Percentiles rank a stretch among this genome's conserved stretches.
Evolutionary conservation across 2,113 vertebrate species (phyloP).

Genomic region (Bambusicola thoracicus): DNA sequence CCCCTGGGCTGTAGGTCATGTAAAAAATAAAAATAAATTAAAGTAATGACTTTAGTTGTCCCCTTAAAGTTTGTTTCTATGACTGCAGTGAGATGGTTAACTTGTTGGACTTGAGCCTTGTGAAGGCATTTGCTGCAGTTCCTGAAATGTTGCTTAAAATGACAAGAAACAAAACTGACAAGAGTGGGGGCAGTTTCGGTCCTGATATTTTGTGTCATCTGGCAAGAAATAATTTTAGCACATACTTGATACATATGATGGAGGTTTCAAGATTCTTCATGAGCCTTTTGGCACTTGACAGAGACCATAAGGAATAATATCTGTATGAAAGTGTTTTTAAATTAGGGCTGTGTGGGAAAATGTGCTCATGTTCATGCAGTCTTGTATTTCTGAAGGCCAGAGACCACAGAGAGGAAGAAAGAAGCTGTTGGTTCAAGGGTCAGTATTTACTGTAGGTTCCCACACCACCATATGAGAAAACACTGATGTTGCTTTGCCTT

Average conservation of each 20-base stretch:
- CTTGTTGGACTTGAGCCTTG: not conserved
- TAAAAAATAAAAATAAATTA: too few species aligned
- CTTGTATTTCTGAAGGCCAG: not conserved
- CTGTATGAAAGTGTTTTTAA: not conserved
- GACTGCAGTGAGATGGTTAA: not conserved
- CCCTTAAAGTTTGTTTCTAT: not conserved
- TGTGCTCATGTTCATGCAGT: not conserved
- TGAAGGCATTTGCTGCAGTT: not conserved
- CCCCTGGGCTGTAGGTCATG: not conserved
- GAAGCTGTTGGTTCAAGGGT: not conserved
- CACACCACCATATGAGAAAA: not conserved
- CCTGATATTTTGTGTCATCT: not conserved
- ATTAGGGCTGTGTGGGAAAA: not conserved
- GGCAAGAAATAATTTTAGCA: not conserved
- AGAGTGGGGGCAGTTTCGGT: not conserved
- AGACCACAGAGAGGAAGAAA: not conserved
- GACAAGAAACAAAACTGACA: not conserved
- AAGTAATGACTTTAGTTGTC: not conserved
- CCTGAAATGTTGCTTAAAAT: not conserved
- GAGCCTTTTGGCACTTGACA: not conserved
- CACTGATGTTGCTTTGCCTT: not conserved
- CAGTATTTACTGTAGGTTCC: not conserved
- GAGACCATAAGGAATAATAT: not conserved
- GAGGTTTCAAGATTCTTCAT: not conserved
- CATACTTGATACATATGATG: fast-evolving